Evolutionary conservation across 2,113 vertebrate species (phyloP), one percentile per base, ranked within the genome.

Genomic region (Pleuronectes platessa): DNA sequence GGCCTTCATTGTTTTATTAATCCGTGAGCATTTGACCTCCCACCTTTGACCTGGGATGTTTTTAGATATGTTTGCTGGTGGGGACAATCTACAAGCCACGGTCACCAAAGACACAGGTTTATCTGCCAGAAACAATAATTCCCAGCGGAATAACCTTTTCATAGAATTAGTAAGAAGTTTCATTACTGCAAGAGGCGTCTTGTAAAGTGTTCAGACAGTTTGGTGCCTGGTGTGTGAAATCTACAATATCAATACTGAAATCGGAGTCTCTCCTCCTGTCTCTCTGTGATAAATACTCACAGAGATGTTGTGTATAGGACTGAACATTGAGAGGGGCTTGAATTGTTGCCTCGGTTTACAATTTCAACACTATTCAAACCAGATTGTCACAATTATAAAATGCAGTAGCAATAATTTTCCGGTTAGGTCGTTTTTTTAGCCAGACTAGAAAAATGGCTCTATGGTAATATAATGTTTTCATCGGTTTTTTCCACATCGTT

Each of bases 241-340:
- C 71, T 92, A 87, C 76, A 86, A 81, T 94, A 92, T 93, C 90
- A 91, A 91, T 89, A 91, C 81, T 86, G 92, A 94, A 94, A 94
- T 81, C 55, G 11, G 87, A 87, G 92, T 76, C 86, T 69, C 61
- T 1, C 59, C 17, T 51, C 47, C 17, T 51, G 5, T 18, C 47
- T 51, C 47, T 18, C 47, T 18, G 15, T 51, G 17, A 17, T 10
- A 40, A 53, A 54, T 13, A 55, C 24, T 18, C 74, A 20, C 40
- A 42, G 12, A 42, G 12, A 42, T 13, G 12, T 12, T 42, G 3
- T 3, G 1, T 42, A 12, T 11, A 42, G 40, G 40, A 13, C 40
- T 42, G 40, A 42, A 13, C 11, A 11, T 37, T 37, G 9, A 8
- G 9, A 2, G 40, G 40, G 3, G 35, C 35, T 10, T 37, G 2